Conservation (phyloP, 1,140 invertebrate genomes). For the Latrodectus geometricus region DNA sequence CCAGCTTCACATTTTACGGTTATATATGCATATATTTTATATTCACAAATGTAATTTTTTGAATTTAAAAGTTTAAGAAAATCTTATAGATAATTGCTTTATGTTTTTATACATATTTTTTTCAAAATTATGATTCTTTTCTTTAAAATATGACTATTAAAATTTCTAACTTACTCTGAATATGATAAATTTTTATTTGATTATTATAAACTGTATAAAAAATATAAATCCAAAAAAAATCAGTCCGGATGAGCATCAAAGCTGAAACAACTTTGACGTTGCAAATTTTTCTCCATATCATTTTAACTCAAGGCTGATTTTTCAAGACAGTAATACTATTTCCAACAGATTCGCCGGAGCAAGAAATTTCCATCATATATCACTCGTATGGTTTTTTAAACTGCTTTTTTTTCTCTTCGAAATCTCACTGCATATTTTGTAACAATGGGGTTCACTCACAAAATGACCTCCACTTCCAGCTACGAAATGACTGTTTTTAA, state of each 20-base stretch:
- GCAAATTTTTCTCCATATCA: neutral
- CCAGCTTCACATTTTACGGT: too few species aligned
- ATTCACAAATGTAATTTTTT: too few species aligned
- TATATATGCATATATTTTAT: too few species aligned
- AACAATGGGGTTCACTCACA: slow-evolving; percentile 30
- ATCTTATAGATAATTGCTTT: too few species aligned
- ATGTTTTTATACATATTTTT: too few species aligned
- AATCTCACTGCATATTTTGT: slow-evolving; percentile 5
- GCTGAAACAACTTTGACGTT: neutral
- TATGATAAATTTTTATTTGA: too few species aligned
- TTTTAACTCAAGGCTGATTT: neutral
- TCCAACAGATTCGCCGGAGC: slow-evolving; percentile 1
- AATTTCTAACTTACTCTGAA: too few species aligned
- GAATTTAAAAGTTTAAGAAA: too few species aligned
- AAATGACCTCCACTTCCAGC: slow-evolving; percentile 14
- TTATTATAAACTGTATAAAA: too few species aligned
- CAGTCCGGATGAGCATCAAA: neutral
- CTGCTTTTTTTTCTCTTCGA: neutral
- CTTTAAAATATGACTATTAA: too few species aligned
- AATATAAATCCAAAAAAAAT: neutral
- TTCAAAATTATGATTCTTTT: too few species aligned
- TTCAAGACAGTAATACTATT: slow-evolving; percentile 14
- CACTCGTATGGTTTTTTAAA: neutral
- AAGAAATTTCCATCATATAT: slow-evolving; percentile 32
- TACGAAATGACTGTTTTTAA: slow-evolving; percentile 44